A percentile compares a stretch with the other conserved stretches of the same genome.
These are phyloP conservation scores for Clarias magur DNA, from an alignment of 2,113 vertebrate genomes.

Conservation along the genomic window DNA sequence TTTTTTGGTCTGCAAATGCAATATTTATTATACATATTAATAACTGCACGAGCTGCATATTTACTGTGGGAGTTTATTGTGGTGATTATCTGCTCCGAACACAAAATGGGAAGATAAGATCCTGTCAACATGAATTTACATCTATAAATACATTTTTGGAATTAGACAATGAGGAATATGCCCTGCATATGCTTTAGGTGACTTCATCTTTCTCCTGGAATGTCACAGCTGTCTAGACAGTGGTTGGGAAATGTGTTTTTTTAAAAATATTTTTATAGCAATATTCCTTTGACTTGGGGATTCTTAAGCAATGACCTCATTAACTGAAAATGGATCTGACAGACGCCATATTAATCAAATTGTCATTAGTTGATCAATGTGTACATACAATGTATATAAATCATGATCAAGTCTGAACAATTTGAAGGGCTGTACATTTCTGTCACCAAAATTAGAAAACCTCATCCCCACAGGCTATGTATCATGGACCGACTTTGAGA, in stretches of 20 bases:
- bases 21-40: not conserved
- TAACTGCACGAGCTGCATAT: not conserved
- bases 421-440: not conserved
- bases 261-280: not conserved
- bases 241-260: slow-evolving; percentile 29
- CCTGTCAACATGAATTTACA: not conserved
- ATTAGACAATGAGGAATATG: slow-evolving; percentile 8
- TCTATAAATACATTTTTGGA: not conserved
- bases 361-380: not conserved
- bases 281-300: not conserved
- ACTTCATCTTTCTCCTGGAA: slow-evolving; percentile 37
- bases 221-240: slow-evolving; percentile 45
- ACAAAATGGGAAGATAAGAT: not conserved
- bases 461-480: not conserved
- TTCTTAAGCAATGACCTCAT: not conserved
- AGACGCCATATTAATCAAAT: not conserved
- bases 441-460: not conserved
- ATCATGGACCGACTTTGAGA: not conserved
- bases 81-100: slow-evolving; percentile 14
- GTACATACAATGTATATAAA: too few relatives aligned
- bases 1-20: not conserved
- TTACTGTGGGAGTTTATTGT: not conserved
- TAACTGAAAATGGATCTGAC: not conserved
- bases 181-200: slow-evolving; percentile 13
- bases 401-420: not conserved